Base-by-base conservation (phyloP, 2,113 vertebrate species). In the Labeo rohita region DNA sequence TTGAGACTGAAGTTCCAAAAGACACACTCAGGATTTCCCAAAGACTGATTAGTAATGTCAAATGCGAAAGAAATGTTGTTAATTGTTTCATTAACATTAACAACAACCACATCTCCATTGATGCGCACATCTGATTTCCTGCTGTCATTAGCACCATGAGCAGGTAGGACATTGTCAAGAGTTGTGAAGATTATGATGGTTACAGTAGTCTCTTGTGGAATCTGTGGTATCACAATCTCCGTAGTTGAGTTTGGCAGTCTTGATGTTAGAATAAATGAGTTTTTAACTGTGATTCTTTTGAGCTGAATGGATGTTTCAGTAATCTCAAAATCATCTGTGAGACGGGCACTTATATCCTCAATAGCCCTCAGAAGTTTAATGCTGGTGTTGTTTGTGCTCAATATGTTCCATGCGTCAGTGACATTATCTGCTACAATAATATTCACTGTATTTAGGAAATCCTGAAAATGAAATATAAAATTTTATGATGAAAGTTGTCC, bases 1-100 rank as follows among this genome's bases (percentile, higher is more conserved):
- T 91, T 91, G 0, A 92, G 88, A 0, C 0, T 3, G 1, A 92
- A 95, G 87, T 96, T 95, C 96, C 96, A 97, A 68, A 94, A 96
- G 1, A 95, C 95, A 0, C 97, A 98, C 59, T 90, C 92, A 3
- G 93, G 90, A 18, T 86, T 50, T 0, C 76, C 68, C 52, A 87
- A 84, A 15, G 90, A 90, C 45, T 81, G 88, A 66, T 95, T 94
- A 34, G 92, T 87, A 90, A 95, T 94, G 9, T 91, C 86, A 0
- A 95, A 97, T 4, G 83, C 91, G 83, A 98, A 88, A 2, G 89
- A 23, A 45, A 97, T 66, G 6, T 92, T 34, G 56, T 23, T 1
- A 80, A 63, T 0, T 0, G 21, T 23, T 13, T 8, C 0, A 0
- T 65, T 47, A 8, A 65, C 77, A 13, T 90, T 90, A 81, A 96